A percentile compares a stretch with the other conserved stretches of the same genome.
phyloP scores from a whole-genome alignment of 2,797 vertebrate genomes.

The Gymnodraco acuticeps region DNA sequence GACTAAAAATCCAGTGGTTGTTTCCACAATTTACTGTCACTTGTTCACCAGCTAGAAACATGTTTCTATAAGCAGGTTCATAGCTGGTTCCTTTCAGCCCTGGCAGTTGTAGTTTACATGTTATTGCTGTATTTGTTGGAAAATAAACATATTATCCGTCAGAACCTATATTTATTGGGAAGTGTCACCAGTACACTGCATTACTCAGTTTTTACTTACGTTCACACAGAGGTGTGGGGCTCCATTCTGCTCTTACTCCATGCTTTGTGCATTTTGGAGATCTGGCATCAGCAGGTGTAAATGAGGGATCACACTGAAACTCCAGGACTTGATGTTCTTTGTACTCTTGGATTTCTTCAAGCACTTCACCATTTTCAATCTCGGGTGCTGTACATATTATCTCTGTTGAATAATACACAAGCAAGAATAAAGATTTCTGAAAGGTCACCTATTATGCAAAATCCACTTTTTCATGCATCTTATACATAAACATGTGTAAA shows the following conservation, averaged over 20 bases:
- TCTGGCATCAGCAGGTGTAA: accelerated
- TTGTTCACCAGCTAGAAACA: constrained; percentile 41
- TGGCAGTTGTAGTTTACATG: constrained; percentile 20
- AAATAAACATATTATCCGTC: neutral
- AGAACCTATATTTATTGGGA: neutral
- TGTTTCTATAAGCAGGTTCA: neutral
- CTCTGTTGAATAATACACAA: constrained; percentile 39
- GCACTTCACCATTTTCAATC: constrained; percentile 28
- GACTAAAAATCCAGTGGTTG: accelerated
- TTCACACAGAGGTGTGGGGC: constrained; percentile 62
- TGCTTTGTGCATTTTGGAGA: constrained; percentile 36
- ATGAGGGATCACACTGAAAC: accelerated
- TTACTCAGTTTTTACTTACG: constrained; percentile 37
- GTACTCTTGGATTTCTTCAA: accelerated
- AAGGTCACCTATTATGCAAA: too few species aligned
- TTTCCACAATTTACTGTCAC: constrained; percentile 40
- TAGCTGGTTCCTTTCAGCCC: accelerated
- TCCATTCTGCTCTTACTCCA: constrained; percentile 35
- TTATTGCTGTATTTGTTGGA: constrained; percentile 51
- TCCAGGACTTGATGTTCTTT: constrained; percentile 1
- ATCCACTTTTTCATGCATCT: too few species aligned
- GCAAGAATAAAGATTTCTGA: neutral
- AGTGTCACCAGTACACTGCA: neutral
- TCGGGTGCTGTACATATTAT: neutral
- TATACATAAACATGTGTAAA: too few species aligned